phyloP scores from a whole-genome alignment of 2,888 invertebrate genomes.

The Yponomeuta plumbellus region DNA sequence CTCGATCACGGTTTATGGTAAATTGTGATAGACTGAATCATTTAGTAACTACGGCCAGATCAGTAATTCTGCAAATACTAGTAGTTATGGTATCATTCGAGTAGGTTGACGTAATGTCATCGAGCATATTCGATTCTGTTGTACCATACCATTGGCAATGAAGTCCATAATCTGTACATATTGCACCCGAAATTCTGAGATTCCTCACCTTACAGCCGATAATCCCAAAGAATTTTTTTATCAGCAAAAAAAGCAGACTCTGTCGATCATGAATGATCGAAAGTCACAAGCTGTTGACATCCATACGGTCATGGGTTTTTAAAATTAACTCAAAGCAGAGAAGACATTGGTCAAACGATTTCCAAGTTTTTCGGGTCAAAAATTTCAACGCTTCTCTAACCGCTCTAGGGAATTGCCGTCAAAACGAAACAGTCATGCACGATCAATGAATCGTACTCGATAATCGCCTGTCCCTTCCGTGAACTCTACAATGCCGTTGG shows the following conservation, averaged over 20 bases:
- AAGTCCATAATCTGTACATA: not conserved
- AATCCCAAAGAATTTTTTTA: not conserved
- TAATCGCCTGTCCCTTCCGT: conserved; percentile 10
- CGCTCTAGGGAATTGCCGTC: not conserved
- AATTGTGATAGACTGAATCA: not conserved
- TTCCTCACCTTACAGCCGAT: not conserved
- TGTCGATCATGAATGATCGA: no score
- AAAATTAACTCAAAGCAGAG: not conserved
- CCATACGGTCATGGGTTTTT: not conserved
- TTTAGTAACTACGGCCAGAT: not conserved
- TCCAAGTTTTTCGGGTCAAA: not conserved
- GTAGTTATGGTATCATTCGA: not conserved
- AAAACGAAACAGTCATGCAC: not conserved
- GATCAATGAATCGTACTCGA: conserved; percentile 10
- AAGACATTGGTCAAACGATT: not conserved
- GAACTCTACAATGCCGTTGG: conserved; percentile 8
- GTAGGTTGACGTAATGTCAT: not conserved
- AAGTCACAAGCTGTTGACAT: not conserved
- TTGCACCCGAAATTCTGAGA: not conserved
- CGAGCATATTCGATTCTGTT: not conserved
- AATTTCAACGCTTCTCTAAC: not conserved
- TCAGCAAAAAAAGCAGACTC: not conserved
- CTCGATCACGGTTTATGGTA: conserved; percentile 7
- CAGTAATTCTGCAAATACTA: not conserved
- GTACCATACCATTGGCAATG: not conserved